phyloP scores from a whole-genome alignment of 2,888 invertebrate genomes.

The Noctua janthe region DNA sequence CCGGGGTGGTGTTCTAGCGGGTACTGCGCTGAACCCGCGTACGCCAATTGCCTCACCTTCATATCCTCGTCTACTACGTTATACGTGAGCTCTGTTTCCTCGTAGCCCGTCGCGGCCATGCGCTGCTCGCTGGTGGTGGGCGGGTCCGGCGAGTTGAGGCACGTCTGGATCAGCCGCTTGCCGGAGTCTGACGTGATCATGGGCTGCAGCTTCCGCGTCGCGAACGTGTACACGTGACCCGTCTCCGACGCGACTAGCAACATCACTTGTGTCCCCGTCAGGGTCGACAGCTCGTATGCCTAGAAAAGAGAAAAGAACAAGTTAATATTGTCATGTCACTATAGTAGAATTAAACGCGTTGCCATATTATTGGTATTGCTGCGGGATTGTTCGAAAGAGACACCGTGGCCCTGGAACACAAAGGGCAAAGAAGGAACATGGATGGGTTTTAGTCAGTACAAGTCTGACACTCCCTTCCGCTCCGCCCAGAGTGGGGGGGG shows the following conservation, averaged over 20 bases:
- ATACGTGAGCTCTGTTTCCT: conserved; percentile 99
- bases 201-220: conserved; percentile 99
- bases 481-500: too few relatives aligned
- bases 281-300: conserved; percentile 99
- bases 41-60: conserved; percentile 99
- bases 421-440: too few relatives aligned
- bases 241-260: conserved; percentile 99
- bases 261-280: conserved; percentile 99
- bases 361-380: background rate
- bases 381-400: too few relatives aligned
- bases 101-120: conserved; percentile 99
- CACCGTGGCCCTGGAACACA: too few relatives aligned
- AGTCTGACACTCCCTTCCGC: too few relatives aligned
- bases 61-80: conserved; percentile 98
- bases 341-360: background rate
- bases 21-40: conserved; percentile 94
- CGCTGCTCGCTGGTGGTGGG: conserved; percentile 96
- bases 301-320: conserved; percentile 85
- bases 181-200: conserved; percentile 99
- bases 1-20: conserved; percentile 92
- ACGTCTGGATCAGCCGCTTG: conserved; percentile 99
- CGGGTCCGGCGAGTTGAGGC: conserved; percentile 99
- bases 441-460: too few relatives aligned
- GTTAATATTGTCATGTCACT: conserved; percentile 32
- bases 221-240: conserved; percentile 99